These are phyloP conservation scores for Aporrectodea caliginosa DNA, from an alignment of 1,140 invertebrate genomes.

Conservation along the genomic window DNA sequence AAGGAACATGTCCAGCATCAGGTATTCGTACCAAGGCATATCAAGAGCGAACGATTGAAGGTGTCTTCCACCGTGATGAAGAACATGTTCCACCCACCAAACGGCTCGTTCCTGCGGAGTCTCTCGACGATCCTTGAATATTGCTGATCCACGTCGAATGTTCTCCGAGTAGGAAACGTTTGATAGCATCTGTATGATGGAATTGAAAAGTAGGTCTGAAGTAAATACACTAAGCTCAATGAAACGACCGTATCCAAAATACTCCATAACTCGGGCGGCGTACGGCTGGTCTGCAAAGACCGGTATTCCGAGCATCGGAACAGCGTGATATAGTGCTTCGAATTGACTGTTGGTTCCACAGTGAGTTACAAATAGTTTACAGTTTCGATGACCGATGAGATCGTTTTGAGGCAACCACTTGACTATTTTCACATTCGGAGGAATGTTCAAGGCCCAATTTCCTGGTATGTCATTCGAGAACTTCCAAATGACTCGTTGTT, in stretches of 20 bases:
- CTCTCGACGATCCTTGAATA: not conserved
- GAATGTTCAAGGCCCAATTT: constrained; percentile 39
- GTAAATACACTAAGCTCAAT: not conserved
- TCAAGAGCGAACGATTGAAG: not conserved
- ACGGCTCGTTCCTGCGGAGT: not conserved
- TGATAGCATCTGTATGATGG: not conserved
- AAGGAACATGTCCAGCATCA: not conserved
- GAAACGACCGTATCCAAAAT: not conserved
- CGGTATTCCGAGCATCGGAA: constrained; percentile 43
- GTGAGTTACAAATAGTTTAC: constrained; percentile 41
- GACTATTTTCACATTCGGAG: constrained; percentile 62
- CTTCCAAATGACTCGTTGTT: not conserved
- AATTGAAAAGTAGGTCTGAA: not conserved
- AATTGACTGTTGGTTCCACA: constrained; percentile 39
- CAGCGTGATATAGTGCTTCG: constrained; percentile 38
- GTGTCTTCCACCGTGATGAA: not conserved
- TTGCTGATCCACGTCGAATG: constrained; percentile 1
- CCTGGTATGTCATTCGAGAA: not conserved
- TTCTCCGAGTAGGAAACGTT: constrained; percentile 5
- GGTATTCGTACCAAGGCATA: not conserved
- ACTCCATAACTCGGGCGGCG: constrained; percentile 45
- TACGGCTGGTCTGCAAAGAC: constrained; percentile 44
- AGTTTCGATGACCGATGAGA: constrained; percentile 36
- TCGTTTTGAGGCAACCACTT: constrained; percentile 67
- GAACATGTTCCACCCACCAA: not conserved